Percentiles rank a stretch among this genome's conserved stretches.
Evolutionary conservation across 2,888 invertebrate genomes (phyloP).

Genomic region (Clitarchus hookeri): DNA sequence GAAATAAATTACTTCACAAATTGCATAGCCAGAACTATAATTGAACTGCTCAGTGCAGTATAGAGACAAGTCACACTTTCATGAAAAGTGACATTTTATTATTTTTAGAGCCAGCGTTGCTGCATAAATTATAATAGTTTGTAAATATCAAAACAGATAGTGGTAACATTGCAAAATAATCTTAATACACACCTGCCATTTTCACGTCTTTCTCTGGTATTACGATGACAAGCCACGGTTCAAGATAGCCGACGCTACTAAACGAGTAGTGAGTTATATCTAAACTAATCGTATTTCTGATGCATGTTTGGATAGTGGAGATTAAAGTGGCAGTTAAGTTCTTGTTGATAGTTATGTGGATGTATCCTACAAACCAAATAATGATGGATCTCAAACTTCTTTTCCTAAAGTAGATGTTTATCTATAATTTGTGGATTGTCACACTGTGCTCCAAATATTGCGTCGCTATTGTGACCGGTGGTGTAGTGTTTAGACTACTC

Average conservation of each 20-base stretch:
- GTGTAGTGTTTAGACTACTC: too few species aligned
- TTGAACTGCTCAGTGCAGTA: conserved; percentile 11
- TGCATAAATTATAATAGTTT: neutral
- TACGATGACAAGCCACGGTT: neutral
- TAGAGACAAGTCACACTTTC: conserved; percentile 15
- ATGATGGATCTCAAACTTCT: neutral
- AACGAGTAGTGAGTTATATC: neutral
- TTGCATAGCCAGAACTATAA: neutral
- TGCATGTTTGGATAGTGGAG: neutral
- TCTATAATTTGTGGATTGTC: neutral
- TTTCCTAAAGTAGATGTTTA: neutral
- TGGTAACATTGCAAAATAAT: neutral
- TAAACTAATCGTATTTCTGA: too few species aligned
- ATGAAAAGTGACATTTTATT: conserved; percentile 18
- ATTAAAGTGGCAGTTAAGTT: neutral
- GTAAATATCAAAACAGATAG: neutral
- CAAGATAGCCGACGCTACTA: neutral
- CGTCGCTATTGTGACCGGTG: neutral
- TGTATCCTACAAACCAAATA: conserved; percentile 10
- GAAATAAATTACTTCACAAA: too few species aligned
- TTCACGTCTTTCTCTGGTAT: neutral
- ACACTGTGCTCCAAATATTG: neutral
- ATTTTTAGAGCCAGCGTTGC: neutral
- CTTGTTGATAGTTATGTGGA: neutral
- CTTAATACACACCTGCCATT: neutral